Evolutionary conservation across 2,113 vertebrate genomes (phyloP).

Genomic region (Carettochelys insculpta): DNA sequence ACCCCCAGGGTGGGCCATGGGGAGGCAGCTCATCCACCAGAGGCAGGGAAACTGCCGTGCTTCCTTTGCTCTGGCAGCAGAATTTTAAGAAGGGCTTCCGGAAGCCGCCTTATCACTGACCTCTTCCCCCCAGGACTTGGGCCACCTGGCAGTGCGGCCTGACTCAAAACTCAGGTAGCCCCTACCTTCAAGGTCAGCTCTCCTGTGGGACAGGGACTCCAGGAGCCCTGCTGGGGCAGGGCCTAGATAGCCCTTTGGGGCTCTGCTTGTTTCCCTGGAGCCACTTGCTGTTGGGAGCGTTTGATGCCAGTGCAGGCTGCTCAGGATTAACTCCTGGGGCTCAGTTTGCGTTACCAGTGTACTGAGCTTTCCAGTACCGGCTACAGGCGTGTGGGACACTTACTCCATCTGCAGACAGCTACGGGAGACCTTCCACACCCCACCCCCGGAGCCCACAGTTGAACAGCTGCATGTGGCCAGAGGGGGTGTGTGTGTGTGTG

Average conservation of each 20-base stretch:
- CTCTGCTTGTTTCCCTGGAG: not conserved
- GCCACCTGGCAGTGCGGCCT: not conserved
- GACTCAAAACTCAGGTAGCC: not conserved
- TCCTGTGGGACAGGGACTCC: not conserved
- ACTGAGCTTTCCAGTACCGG: not conserved
- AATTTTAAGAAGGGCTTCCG: not conserved
- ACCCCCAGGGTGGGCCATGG: not conserved
- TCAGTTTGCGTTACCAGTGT: not conserved
- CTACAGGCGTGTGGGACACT: not conserved
- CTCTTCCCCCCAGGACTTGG: not conserved
- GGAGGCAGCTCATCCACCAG: not conserved
- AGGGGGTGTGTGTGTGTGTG: no score
- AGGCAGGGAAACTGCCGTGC: not conserved
- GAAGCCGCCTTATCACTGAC: not conserved
- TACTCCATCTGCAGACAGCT: not conserved
- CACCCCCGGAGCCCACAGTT: not conserved
- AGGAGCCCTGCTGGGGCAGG: not conserved
- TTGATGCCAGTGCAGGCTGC: not conserved
- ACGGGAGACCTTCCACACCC: not conserved
- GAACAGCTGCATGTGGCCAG: not conserved
- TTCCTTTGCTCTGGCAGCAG: not conserved
- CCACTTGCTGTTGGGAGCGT: fast-evolving
- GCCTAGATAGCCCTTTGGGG: not conserved
- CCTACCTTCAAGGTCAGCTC: not conserved
- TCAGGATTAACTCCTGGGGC: not conserved